phyloP scores from a whole-genome alignment of 2,888 invertebrate genomes.

The Drosophila hamatofila region DNA sequence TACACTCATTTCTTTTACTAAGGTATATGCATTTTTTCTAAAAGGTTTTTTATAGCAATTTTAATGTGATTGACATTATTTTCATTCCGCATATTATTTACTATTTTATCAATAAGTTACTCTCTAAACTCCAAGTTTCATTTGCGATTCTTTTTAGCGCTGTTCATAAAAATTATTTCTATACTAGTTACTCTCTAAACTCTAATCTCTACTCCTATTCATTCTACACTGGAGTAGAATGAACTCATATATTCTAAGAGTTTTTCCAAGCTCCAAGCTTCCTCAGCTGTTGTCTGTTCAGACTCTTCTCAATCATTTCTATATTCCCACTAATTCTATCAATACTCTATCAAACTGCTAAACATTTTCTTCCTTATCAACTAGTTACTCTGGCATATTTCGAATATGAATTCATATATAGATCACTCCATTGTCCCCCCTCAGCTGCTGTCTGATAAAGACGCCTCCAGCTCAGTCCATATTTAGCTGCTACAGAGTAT shows the following conservation, averaged over 20 bases:
- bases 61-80: too few relatives aligned
- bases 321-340: background rate
- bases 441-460: conserved; percentile 1
- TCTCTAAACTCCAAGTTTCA: too few relatives aligned
- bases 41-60: too few relatives aligned
- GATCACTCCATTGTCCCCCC: background rate
- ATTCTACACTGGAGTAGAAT: too few relatives aligned
- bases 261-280: too few relatives aligned
- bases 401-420: background rate
- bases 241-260: background rate
- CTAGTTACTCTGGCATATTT: background rate
- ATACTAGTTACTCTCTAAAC: too few relatives aligned
- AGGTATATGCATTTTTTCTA: too few relatives aligned
- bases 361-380: conserved; percentile 3
- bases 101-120: too few relatives aligned
- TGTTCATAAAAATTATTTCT: too few relatives aligned
- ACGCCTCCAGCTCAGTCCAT: background rate
- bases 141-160: too few relatives aligned
- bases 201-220: background rate
- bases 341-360: background rate
- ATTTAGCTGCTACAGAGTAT: conserved; percentile 1
- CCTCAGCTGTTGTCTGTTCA: background rate
- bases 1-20: too few relatives aligned
- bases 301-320: background rate
- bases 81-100: too few relatives aligned